Percentiles rank a stretch among this genome's conserved stretches.
Evolutionary conservation across 1,140 invertebrate genomes (phyloP).

Genomic region (Leptinotarsa lineolata): DNA sequence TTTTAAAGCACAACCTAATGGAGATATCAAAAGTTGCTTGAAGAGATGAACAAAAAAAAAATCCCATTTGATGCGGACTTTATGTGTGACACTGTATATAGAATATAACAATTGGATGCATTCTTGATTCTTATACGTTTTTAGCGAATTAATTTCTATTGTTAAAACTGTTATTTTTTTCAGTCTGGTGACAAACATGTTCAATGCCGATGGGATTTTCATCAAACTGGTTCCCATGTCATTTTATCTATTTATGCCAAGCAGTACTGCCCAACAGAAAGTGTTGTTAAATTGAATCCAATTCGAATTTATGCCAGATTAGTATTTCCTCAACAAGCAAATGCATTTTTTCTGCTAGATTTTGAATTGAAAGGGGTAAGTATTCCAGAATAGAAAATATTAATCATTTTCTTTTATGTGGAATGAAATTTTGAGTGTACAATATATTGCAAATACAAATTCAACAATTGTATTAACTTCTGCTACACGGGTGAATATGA

Average conservation of each 20-base stretch:
- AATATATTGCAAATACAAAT: neutral
- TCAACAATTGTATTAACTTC: too few relatives aligned
- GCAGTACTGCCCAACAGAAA: constrained; percentile 79
- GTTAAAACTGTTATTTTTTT: constrained; percentile 37
- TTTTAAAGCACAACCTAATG: too few relatives aligned
- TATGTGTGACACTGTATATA: too few relatives aligned
- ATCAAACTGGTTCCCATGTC: constrained; percentile 83
- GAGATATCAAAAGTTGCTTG: too few relatives aligned
- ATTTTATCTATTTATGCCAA: constrained; percentile 90
- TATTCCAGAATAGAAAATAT: constrained; percentile 31
- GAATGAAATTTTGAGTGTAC: neutral
- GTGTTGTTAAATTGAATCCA: constrained; percentile 81
- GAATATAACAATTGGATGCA: too few relatives aligned
- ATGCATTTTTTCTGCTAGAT: constrained; percentile 77
- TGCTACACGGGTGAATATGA: too few relatives aligned
- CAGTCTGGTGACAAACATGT: constrained; percentile 62
- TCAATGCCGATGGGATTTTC: constrained; percentile 90
- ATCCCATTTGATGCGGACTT: too few relatives aligned
- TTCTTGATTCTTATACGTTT: too few relatives aligned
- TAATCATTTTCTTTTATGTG: neutral
- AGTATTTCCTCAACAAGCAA: constrained; percentile 77
- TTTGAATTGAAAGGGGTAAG: constrained; percentile 84
- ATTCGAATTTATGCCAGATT: constrained; percentile 78
- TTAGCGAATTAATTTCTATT: neutral
- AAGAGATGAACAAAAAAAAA: too few relatives aligned